Evolutionary conservation across 2,797 vertebrate species (phyloP).

Genomic region (Glossophaga mutica): DNA sequence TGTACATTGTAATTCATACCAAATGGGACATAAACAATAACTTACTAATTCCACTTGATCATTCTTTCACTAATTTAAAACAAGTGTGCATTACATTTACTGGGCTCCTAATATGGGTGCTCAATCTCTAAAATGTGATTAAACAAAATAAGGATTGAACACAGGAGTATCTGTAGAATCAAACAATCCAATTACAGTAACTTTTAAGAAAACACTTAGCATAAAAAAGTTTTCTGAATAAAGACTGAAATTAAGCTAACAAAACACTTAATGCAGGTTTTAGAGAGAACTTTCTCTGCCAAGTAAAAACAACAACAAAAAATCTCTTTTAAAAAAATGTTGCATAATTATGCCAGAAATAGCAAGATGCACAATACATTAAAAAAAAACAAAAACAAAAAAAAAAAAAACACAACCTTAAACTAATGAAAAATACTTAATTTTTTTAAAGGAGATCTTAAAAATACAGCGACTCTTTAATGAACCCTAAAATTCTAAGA

Average conservation of each 20-base stretch:
- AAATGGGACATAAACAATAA: neutral
- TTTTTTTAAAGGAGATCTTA: neutral
- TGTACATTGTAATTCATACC: neutral
- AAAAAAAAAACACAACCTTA: no score
- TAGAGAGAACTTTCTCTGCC: neutral
- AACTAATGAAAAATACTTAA: neutral
- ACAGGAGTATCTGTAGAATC: neutral
- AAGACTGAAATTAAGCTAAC: neutral
- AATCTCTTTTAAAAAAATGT: neutral
- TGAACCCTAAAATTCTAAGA: neutral
- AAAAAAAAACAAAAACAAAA: neutral
- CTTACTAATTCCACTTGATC: neutral
- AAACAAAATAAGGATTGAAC: neutral
- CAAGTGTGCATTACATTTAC: neutral
- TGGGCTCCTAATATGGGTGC: neutral
- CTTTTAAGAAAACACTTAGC: neutral
- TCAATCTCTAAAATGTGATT: neutral
- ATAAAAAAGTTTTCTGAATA: neutral
- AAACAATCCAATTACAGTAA: neutral
- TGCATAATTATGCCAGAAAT: neutral
- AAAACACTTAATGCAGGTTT: neutral
- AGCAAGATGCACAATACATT: neutral
- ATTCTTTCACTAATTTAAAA: neutral
- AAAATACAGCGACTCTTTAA: neutral
- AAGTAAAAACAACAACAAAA: neutral